These are phyloP conservation scores for Cebuella pygmaea DNA, from an alignment of 2,797 vertebrate genomes.

Conservation along the genomic window DNA sequence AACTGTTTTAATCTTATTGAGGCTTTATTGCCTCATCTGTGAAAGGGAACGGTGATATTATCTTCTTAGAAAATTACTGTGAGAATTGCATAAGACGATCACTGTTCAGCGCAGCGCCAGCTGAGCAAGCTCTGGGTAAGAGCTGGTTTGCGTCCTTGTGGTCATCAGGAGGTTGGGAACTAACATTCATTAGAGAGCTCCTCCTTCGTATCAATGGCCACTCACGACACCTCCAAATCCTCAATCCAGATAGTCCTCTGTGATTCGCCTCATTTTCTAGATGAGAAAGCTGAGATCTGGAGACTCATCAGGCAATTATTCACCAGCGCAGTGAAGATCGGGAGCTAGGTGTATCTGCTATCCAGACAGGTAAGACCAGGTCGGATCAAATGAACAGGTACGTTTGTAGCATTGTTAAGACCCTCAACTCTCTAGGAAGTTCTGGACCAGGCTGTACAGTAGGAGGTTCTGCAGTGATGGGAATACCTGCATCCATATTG, in stretches of 20 bases:
- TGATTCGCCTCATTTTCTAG: not conserved
- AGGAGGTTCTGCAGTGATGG: not conserved
- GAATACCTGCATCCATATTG: not conserved
- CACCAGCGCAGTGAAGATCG: not conserved
- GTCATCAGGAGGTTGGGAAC: not conserved
- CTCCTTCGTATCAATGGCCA: not conserved
- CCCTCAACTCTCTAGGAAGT: not conserved
- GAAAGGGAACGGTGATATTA: not conserved
- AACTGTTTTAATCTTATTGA: not conserved
- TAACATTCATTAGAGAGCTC: not conserved
- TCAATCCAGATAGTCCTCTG: not conserved
- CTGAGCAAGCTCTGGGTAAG: not conserved
- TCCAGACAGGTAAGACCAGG: not conserved
- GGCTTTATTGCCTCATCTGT: conserved; percentile 11
- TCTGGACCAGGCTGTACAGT: not conserved
- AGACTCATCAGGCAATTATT: not conserved
- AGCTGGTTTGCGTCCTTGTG: not conserved
- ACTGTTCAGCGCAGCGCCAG: rapidly evolving
- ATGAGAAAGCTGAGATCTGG: not conserved
- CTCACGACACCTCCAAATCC: not conserved
- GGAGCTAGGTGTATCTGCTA: not conserved
- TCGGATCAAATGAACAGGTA: not conserved
- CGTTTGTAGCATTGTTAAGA: not conserved
- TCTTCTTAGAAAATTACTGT: not conserved
- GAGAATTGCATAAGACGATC: not conserved